phyloP scores from a whole-genome alignment of 2,113 vertebrate genomes.

The Tyto alba region DNA sequence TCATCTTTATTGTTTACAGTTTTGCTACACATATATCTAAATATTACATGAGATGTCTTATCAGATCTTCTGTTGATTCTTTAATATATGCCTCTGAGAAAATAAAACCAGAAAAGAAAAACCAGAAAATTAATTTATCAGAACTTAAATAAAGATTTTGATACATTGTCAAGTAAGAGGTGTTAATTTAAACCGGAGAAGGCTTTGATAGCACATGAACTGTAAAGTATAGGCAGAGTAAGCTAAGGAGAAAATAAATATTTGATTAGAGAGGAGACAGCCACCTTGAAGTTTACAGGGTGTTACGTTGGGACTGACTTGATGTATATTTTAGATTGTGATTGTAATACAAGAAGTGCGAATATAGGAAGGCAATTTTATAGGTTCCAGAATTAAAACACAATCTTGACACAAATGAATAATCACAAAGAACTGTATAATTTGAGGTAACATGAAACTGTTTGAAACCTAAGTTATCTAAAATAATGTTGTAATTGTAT shows the following conservation, averaged over 20 bases:
- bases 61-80: background rate
- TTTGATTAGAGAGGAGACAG: background rate
- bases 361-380: background rate
- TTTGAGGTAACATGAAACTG: background rate
- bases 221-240: background rate
- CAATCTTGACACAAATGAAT: background rate
- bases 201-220: background rate
- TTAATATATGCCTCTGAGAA: background rate
- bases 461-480: background rate
- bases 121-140: background rate
- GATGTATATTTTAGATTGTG: background rate
- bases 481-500: background rate
- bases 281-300: background rate
- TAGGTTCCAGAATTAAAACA: background rate
- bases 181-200: background rate
- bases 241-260: background rate
- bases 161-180: background rate
- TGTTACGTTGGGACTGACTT: background rate
- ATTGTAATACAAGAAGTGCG: background rate
- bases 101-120: background rate
- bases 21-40: background rate
- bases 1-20: background rate
- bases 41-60: background rate
- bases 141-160: background rate
- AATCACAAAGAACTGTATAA: background rate